Evolutionary conservation across 2,888 invertebrate genomes (phyloP).

Genomic region (Tineola bisselliella): DNA sequence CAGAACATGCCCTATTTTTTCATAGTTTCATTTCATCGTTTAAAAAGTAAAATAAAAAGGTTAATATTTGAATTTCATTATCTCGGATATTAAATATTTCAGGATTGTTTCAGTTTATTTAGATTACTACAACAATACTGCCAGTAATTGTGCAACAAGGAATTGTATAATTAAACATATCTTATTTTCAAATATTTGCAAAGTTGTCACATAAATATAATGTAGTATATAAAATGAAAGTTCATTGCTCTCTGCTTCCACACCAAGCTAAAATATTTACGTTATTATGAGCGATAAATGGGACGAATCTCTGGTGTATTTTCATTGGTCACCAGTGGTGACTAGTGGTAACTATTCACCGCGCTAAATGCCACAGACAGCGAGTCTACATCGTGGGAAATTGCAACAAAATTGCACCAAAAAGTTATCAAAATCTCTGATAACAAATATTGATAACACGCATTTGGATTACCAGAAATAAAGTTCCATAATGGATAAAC

Average conservation of each 20-base stretch:
- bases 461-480: background rate
- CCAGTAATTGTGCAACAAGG: background rate
- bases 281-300: background rate
- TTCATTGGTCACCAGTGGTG: background rate
- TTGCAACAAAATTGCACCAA: background rate
- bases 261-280: background rate
- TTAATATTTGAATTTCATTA: background rate
- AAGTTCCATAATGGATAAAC: background rate
- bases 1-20: background rate
- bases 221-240: background rate
- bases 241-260: background rate
- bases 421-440: background rate
- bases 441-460: background rate
- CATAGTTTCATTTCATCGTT: background rate
- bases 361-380: conserved; percentile 11
- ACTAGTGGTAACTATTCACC: background rate
- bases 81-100: background rate
- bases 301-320: background rate
- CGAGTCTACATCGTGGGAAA: conserved; percentile 9
- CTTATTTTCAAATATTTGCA: background rate
- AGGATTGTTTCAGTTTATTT: no score
- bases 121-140: no score
- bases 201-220: background rate
- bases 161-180: background rate
- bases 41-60: conserved; percentile 2